Conservation (phyloP, 1,140 invertebrate genomes). For the Pseudomyrmex sp. region DNA sequence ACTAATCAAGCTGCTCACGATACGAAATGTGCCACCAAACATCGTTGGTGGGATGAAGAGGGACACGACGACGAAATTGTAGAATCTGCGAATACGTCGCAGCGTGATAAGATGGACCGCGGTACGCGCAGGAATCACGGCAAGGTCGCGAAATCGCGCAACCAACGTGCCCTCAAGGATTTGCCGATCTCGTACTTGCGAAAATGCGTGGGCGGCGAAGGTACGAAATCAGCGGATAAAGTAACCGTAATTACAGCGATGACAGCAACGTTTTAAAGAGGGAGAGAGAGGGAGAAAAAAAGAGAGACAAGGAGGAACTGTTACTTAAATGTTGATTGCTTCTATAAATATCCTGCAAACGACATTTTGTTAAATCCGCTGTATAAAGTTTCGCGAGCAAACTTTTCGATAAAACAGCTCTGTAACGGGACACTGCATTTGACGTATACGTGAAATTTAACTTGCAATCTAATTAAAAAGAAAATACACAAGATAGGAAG, state of each 20-base stretch:
- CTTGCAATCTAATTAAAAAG: no score
- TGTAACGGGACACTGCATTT: neutral
- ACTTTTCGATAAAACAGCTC: neutral
- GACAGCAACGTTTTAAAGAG: no score
- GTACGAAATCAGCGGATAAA: slow-evolving; percentile 20
- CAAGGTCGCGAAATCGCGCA: slow-evolving; percentile 9
- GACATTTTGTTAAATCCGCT: neutral
- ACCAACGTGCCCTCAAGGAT: slow-evolving; percentile 14
- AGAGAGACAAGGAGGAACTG: no score
- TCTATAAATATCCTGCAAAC: slow-evolving; percentile 1
- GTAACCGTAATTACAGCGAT: neutral
- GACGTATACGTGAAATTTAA: no score
- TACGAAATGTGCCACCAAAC: neutral
- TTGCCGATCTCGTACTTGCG: slow-evolving; percentile 25
- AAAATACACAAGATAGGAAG: no score
- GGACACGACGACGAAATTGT: slow-evolving; percentile 22
- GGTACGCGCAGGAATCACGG: slow-evolving; percentile 8
- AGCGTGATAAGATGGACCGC: slow-evolving; percentile 18
- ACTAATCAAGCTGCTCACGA: neutral
- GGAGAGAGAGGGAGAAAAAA: no score
- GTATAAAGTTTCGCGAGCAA: neutral
- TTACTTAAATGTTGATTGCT: neutral
- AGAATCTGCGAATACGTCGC: slow-evolving; percentile 27
- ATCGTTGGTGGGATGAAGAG: neutral
- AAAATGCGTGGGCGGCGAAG: slow-evolving; percentile 4